Conservation (phyloP, 2,797 vertebrate genomes). For the Pangasius macronema region DNA sequence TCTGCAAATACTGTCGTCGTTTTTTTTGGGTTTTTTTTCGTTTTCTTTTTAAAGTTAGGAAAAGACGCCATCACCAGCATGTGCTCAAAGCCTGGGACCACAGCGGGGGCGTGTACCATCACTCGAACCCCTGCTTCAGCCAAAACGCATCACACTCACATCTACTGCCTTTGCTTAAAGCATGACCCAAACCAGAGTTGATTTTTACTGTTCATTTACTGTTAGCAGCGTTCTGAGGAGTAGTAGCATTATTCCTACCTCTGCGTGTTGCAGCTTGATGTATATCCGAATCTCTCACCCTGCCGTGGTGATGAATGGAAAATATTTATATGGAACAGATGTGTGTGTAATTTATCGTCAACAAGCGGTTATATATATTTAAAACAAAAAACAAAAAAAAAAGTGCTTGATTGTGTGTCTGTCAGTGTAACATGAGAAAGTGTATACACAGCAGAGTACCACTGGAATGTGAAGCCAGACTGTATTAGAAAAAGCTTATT, state of each 20-base stretch:
- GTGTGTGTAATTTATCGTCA: conserved; percentile 64
- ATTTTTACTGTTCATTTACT: conserved; percentile 42
- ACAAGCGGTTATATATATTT: conserved; percentile 72
- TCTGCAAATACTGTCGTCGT: conserved; percentile 80
- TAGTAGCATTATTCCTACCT: conserved; percentile 82
- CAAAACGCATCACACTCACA: conserved; percentile 51
- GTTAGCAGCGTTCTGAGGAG: conserved; percentile 59
- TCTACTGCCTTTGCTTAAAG: conserved; percentile 57
- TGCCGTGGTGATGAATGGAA: conserved; percentile 61
- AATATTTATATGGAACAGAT: conserved; percentile 28
- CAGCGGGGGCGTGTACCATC: conserved; percentile 61
- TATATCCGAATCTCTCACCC: conserved; percentile 66
- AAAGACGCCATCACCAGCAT: conserved; percentile 78
- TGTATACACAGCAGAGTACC: conserved; percentile 81
- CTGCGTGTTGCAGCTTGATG: conserved; percentile 77
- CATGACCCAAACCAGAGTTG: conserved; percentile 52
- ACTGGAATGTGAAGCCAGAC: conserved; percentile 87
- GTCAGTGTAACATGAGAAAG: conserved; percentile 77
- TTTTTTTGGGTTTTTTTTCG: conserved; percentile 26
- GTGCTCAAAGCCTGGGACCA: conserved; percentile 74
- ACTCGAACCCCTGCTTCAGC: conserved; percentile 57
- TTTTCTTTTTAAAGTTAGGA: conserved; percentile 68
- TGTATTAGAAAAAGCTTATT: conserved; percentile 75
- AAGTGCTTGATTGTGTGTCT: conserved; percentile 77
- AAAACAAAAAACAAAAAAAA: conserved; percentile 58